Conservation (phyloP, 2,888 invertebrate genomes). For the Netelia melanura region DNA sequence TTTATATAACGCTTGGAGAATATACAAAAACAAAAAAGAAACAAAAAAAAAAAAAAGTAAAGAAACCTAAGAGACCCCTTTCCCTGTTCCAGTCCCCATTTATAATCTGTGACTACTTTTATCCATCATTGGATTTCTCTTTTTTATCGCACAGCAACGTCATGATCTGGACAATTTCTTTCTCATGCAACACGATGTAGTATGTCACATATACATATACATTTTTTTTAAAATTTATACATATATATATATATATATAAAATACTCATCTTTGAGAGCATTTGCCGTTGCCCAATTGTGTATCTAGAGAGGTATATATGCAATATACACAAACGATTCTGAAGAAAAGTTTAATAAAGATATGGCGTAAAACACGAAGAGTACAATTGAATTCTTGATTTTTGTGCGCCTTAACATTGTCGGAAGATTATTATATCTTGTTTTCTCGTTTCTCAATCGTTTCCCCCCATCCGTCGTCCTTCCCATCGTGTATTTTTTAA, state of each 20-base stretch:
- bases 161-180: constrained; percentile 45
- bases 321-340: constrained; percentile 60
- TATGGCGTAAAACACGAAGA: constrained; percentile 78
- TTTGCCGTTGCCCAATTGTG: constrained; percentile 47
- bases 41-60: constrained; percentile 52
- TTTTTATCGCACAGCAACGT: constrained; percentile 42
- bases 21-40: constrained; percentile 63
- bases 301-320: constrained; percentile 51
- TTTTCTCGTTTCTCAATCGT: constrained; percentile 54
- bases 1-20: constrained; percentile 63
- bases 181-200: constrained; percentile 51
- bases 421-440: constrained; percentile 67
- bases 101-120: constrained; percentile 39
- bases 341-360: constrained; percentile 74
- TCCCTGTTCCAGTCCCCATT: constrained; percentile 22
- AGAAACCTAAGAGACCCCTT: constrained; percentile 41
- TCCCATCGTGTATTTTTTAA: constrained; percentile 22
- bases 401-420: constrained; percentile 80
- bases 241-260: constrained; percentile 54
- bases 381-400: constrained; percentile 78
- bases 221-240: constrained; percentile 31
- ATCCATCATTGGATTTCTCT: constrained; percentile 18
- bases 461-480: constrained; percentile 30
- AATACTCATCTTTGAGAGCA: constrained; percentile 49
- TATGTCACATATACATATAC: constrained; percentile 56